A percentile compares a stretch with the other conserved stretches of the same genome.
These are phyloP conservation scores for Synanthedon vespiformis DNA, from an alignment of 2,888 invertebrate genomes.

Conservation along the genomic window DNA sequence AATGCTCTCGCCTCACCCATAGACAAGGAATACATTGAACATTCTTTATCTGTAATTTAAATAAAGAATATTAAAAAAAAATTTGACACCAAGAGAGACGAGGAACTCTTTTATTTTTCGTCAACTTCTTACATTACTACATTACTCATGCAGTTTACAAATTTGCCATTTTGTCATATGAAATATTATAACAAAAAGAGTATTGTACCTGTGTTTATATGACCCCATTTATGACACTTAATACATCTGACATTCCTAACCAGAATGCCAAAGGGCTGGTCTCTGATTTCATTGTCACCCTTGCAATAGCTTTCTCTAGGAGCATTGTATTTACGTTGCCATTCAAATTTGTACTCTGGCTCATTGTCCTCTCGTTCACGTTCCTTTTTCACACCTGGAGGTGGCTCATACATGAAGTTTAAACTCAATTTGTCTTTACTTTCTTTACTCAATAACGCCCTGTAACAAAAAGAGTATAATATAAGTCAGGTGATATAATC, in stretches of 20 bases:
- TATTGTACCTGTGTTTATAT: conserved; percentile 87
- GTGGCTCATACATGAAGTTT: conserved; percentile 99
- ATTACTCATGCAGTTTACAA: no score
- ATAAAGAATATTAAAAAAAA: no score
- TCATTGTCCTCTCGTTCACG: conserved; percentile 92
- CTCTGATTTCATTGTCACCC: conserved; percentile 96
- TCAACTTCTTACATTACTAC: no score
- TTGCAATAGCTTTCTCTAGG: conserved; percentile 98
- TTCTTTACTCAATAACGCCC: conserved; percentile 96
- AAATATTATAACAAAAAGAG: neutral
- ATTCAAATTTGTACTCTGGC: conserved; percentile 98
- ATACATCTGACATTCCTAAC: conserved; percentile 98
- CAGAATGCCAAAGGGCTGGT: conserved; percentile 98
- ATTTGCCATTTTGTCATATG: no score
- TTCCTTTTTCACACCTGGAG: conserved; percentile 95
- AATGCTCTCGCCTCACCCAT: conserved; percentile 85
- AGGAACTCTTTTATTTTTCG: no score
- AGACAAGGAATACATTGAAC: conserved; percentile 89
- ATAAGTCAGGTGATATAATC: neutral
- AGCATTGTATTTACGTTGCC: conserved; percentile 99
- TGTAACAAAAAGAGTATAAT: conserved; percentile 38
- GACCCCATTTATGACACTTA: conserved; percentile 99
- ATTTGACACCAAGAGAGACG: no score
- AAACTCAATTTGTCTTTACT: conserved; percentile 98
- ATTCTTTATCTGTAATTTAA: conserved; percentile 83